Evolutionary conservation across 2,797 vertebrate species (phyloP).

Genomic region (Poeciliopsis paucimaculata): DNA sequence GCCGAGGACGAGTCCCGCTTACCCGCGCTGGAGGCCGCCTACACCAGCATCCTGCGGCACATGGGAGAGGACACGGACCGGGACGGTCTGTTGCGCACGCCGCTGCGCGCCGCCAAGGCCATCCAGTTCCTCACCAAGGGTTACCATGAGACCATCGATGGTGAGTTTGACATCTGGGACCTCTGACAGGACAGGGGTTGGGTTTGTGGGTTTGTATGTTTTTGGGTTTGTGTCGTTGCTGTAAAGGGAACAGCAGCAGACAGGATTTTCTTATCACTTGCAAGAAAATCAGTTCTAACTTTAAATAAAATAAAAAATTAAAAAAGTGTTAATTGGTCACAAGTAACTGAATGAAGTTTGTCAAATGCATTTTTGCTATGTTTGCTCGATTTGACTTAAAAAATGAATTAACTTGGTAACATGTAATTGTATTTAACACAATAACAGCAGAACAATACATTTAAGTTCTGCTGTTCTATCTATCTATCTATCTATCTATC

Average conservation of each 20-base stretch:
- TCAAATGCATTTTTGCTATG: too few species aligned
- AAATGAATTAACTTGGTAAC: too few species aligned
- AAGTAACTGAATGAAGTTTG: too few species aligned
- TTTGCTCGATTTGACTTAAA: too few species aligned
- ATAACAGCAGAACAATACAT: too few species aligned
- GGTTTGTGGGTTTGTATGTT: not conserved
- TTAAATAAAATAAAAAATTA: too few species aligned
- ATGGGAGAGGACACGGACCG: conserved; percentile 85
- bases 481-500: too few species aligned
- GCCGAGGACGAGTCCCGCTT: conserved; percentile 65
- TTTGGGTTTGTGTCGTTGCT: not conserved
- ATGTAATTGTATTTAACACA: too few species aligned
- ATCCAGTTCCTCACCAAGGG: conserved; percentile 90
- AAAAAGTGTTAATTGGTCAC: too few species aligned
- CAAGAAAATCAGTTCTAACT: not conserved
- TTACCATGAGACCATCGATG: conserved; percentile 83
- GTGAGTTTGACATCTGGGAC: conserved; percentile 66
- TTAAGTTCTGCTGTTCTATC: too few species aligned
- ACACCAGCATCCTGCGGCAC: conserved; percentile 81
- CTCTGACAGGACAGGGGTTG: not conserved
- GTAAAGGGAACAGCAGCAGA: not conserved
- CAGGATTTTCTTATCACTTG: too few species aligned
- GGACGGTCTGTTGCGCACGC: conserved; percentile 84
- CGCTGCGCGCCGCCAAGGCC: conserved; percentile 84
- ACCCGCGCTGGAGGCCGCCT: conserved; percentile 79